phyloP scores from a whole-genome alignment of 2,797 vertebrate species.

The Schizopygopsis malacanthus region DNA sequence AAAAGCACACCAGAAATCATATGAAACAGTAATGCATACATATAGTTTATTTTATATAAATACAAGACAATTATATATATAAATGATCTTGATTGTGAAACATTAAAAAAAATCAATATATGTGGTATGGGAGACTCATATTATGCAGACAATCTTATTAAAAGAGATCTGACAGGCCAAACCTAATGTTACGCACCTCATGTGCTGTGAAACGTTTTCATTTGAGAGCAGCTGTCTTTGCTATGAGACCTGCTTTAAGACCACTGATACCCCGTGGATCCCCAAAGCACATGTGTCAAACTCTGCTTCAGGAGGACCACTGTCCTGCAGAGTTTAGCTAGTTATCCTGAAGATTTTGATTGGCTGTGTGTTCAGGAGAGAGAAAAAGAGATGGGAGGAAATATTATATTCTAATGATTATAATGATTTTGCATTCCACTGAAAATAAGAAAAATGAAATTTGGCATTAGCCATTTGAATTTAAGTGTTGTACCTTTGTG shows the following conservation, averaged over 20 bases:
- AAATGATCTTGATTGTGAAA: no score
- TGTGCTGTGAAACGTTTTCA: neutral
- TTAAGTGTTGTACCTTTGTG: neutral
- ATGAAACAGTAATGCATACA: neutral
- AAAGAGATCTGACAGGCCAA: neutral
- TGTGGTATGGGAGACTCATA: no score
- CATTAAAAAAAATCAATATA: no score
- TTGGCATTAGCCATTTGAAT: neutral
- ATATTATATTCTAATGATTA: neutral
- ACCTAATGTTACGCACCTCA: conserved; percentile 20
- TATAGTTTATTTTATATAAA: neutral
- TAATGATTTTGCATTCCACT: neutral
- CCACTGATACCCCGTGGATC: neutral
- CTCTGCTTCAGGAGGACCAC: no score
- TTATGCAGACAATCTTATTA: neutral
- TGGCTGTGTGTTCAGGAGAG: neutral
- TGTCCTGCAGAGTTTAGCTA: no score
- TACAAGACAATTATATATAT: neutral
- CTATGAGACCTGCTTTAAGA: neutral
- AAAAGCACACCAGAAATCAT: neutral
- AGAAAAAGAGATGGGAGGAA: neutral
- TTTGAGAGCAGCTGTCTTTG: neutral
- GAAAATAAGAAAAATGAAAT: neutral
- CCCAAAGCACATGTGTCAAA: neutral
- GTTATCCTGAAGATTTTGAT: no score